These are phyloP conservation scores for Tanytarsus gracilentus DNA, from an alignment of 2,888 invertebrate genomes.

Conservation along the genomic window DNA sequence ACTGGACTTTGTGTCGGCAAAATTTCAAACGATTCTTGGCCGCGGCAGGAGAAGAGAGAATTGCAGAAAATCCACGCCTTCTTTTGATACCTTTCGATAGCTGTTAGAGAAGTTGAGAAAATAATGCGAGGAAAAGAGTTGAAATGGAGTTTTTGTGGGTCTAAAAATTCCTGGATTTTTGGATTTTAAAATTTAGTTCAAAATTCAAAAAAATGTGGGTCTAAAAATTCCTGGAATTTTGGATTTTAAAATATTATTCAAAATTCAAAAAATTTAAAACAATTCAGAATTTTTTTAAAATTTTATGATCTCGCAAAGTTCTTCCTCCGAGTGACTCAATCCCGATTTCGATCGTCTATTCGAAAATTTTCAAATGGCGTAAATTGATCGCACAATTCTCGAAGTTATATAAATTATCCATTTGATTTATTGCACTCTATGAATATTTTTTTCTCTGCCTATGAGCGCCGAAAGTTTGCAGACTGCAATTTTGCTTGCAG, in stretches of 20 bases:
- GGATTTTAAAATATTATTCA: too few relatives aligned
- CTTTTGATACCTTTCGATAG: conserved; percentile 8
- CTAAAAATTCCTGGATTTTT: too few relatives aligned
- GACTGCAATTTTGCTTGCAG: background rate
- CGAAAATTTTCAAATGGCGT: background rate
- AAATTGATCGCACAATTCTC: background rate
- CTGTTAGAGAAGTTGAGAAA: background rate
- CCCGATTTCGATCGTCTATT: too few relatives aligned
- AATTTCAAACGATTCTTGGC: background rate
- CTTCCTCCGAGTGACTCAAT: too few relatives aligned
- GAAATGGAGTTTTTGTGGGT: too few relatives aligned
- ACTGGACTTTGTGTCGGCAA: conserved; percentile 10
- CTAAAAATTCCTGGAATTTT: too few relatives aligned
- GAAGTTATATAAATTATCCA: conserved; percentile 7
- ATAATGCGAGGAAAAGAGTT: too few relatives aligned
- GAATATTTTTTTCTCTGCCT: background rate
- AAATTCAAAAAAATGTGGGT: too few relatives aligned
- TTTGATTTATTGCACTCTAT: conserved; percentile 8
- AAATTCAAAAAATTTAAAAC: too few relatives aligned
- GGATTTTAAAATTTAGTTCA: too few relatives aligned
- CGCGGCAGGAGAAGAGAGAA: background rate
- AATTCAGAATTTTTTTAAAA: too few relatives aligned
- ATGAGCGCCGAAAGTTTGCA: conserved; percentile 2
- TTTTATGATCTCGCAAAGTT: too few relatives aligned
- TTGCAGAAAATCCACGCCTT: background rate